Percentiles rank a stretch among this genome's conserved stretches.
Conservation (phyloP, 2,888 invertebrate species). For the Augochlorella aurata region DNA sequence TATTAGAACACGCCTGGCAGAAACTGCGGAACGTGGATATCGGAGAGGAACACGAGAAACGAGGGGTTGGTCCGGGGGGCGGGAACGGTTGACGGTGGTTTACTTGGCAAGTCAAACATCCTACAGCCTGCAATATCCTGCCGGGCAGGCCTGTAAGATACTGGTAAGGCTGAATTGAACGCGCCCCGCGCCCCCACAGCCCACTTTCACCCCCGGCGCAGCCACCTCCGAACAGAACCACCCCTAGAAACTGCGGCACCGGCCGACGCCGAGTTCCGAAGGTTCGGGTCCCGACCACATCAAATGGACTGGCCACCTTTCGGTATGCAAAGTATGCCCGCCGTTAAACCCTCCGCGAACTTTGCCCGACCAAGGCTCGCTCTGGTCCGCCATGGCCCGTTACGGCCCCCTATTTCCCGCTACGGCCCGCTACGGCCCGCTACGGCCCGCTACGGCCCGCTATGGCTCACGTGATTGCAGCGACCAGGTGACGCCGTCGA, state of each 20-base stretch:
- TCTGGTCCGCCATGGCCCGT: no score
- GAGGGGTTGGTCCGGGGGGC: slow-evolving; percentile 14
- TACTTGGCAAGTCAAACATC: slow-evolving; percentile 79
- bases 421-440: background rate
- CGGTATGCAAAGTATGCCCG: slow-evolving; percentile 71
- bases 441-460: no score
- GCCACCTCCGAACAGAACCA: no score
- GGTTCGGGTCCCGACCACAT: slow-evolving; percentile 71
- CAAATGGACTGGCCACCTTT: slow-evolving; percentile 69
- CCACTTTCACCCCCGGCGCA: background rate
- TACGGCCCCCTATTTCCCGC: no score
- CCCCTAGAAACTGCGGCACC: background rate
- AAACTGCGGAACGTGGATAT: slow-evolving; percentile 61
- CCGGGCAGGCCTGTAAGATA: slow-evolving; percentile 71
- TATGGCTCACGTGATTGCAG: slow-evolving; percentile 44
- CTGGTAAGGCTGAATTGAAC: slow-evolving; percentile 70
- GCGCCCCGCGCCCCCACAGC: slow-evolving; percentile 34
- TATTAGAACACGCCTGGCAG: slow-evolving; percentile 66
- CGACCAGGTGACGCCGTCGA: slow-evolving; percentile 38
- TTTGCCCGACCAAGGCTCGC: slow-evolving; percentile 47
- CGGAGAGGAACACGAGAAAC: slow-evolving; percentile 63
- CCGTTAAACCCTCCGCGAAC: slow-evolving; percentile 48
- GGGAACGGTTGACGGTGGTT: slow-evolving; percentile 69
- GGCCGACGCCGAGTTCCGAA: slow-evolving; percentile 28
- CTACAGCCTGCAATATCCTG: slow-evolving; percentile 77